Evolutionary conservation across 1,140 invertebrate genomes (phyloP), one percentile per base, ranked within the genome.

Genomic region (Heliconius congener): DNA sequence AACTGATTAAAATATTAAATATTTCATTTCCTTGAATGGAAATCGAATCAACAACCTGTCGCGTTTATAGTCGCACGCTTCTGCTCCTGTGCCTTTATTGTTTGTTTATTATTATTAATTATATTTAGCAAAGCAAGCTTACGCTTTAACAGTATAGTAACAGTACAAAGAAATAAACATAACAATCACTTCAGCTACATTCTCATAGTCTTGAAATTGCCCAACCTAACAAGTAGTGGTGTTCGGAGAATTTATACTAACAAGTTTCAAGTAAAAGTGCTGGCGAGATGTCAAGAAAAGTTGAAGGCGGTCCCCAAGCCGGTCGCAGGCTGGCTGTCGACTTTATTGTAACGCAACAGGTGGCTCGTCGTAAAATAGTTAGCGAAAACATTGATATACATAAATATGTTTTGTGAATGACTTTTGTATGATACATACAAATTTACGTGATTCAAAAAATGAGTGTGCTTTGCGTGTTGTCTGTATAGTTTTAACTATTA

Each of bases 211-310:
- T 66, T 66, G 23, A 27, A 66, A 66, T 23, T 23, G 23, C 23
- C 23, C 60, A 18, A 46, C 23, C 23, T 13, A 30, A 66, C 13
- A 27, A 66, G 23, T 30, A 16, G 2, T 16, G n/a, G 27, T 30
- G 23, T 66, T 30, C 55, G 55, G 23, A 60, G 55, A 66, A 27
- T 46, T 46, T 46, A 27, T 66, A 66, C 60, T 66, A 77, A 80
- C 72, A 71, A 77, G 79, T 77, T 73, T 50, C 39, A 74, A 81
- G 79, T 81, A 81, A 81, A 81, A 81, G 79, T 81, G 71, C 81
- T 81, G 81, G 83, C 83, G 72, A 60, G 71, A 79, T 82, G 82
- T 79, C 83, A 83, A 84, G 83, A 82, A 86, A 86, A 86, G 74
- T 86, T 85, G 76, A 66, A 79, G 81, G 79, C 79, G 57, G 74